Evolutionary conservation across 2,888 invertebrate species (phyloP).

Genomic region (Plusia festucae): DNA sequence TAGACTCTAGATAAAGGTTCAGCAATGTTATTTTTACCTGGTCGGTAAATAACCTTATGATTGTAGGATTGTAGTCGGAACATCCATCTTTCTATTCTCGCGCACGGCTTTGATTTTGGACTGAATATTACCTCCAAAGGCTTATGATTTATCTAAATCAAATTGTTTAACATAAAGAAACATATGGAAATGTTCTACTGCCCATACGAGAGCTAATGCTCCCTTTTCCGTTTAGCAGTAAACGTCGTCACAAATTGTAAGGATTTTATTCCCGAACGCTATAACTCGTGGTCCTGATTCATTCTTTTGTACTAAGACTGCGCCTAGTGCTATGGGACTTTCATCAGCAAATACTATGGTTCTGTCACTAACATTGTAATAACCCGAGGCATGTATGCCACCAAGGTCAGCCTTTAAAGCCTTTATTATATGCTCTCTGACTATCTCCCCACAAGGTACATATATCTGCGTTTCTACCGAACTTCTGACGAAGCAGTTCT

Average conservation of each 20-base stretch:
- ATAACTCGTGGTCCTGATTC: too few relatives aligned
- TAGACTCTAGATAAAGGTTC: conserved; percentile 38
- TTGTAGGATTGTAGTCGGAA: conserved; percentile 49
- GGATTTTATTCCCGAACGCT: conserved; percentile 54
- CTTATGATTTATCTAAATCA: conserved; percentile 44
- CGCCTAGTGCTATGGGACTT: conserved; percentile 54
- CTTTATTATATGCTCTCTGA: too few relatives aligned
- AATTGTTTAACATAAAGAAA: conserved; percentile 37
- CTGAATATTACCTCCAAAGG: conserved; percentile 45
- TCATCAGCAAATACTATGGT: conserved; percentile 55
- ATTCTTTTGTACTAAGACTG: conserved; percentile 34
- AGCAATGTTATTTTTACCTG: conserved; percentile 52
- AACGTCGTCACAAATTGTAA: neutral
- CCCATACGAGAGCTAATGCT: conserved; percentile 31
- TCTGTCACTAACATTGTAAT: conserved; percentile 50
- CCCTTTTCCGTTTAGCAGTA: conserved; percentile 27
- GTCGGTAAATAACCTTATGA: conserved; percentile 33
- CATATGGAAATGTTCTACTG: conserved; percentile 28
- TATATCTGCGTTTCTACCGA: conserved; percentile 2
- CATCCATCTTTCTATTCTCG: conserved; percentile 52
- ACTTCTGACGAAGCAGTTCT: neutral
- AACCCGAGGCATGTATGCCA: conserved; percentile 46
- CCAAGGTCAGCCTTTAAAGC: too few relatives aligned
- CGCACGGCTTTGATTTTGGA: conserved; percentile 50
- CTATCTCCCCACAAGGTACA: too few relatives aligned